Base-by-base conservation (phyloP, 2,888 invertebrate genomes). In the Cotesia congregata region DNA sequence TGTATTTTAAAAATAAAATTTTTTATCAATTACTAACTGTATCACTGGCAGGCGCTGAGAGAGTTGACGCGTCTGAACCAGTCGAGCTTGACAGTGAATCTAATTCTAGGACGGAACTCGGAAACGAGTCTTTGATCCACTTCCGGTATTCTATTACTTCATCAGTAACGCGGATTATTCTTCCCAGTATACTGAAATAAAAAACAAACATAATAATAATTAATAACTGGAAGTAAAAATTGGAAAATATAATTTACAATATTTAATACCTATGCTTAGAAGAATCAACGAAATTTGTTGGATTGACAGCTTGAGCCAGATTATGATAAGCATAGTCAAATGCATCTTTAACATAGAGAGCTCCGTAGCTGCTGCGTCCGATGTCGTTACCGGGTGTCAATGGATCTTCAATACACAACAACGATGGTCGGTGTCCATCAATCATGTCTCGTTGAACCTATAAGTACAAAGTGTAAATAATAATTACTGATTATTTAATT, bases 361-460 rank as follows among this genome's bases (percentile, higher is more conserved):
- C 96, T 77, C 97, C 97, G 90, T 98, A 98, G 86, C 98, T 98
- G 89, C 98, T 98, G 83, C 98, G 94, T 6, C 99, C 99, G 89
- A 99, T 98, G 90, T 99, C 99, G 90, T 99, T 99, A 82, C 95
- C 97, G 15, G 97, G 94, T 80, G 97, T 96, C 65, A 99, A 92
- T 30, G 99, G 99, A 91, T 99, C 99, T 91, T 99, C 98, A 84
- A 99, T 98, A 89, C 98, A 98, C 81, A 99, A 91, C 87, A 98
- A 91, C 80, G 98, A 97, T 30, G 97, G 97, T 69, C 98, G 92
- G 90, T 98, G 97, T 0, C 98, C 98, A 90, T 97, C 97, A 83
- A 95, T 94, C 97, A 98, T 97, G 86, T 97, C 96, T 89, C 95
- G 93, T 90, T 96, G 96, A 88, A 97, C 93, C 91, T 91, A 78